A percentile compares a stretch with the other conserved stretches of the same genome.
Evolutionary conservation across 1,140 invertebrate genomes (phyloP).

Genomic region (Cherax quadricarinatus): DNA sequence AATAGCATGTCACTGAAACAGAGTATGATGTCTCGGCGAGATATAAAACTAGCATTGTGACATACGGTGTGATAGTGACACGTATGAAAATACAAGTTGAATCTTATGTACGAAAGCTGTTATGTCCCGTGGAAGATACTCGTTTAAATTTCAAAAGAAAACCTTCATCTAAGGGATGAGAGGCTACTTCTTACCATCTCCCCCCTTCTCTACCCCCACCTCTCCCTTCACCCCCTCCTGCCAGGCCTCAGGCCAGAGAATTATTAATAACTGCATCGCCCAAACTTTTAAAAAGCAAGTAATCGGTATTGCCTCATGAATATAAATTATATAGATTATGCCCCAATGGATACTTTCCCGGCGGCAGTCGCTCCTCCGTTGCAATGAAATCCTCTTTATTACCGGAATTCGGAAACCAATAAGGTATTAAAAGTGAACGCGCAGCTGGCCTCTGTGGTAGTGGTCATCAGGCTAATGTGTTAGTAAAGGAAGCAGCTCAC

Average conservation of each 20-base stretch:
- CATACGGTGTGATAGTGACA: too few species aligned
- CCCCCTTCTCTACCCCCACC: too few species aligned
- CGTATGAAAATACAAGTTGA: too few species aligned
- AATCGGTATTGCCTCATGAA: constrained; percentile 59
- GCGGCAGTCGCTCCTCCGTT: constrained; percentile 4
- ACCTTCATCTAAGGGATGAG: too few species aligned
- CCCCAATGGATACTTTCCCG: constrained; percentile 47
- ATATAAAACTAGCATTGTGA: too few species aligned
- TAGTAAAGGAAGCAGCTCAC: neutral
- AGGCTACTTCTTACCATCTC: too few species aligned
- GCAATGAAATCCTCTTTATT: constrained; percentile 38
- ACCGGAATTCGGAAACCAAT: constrained; percentile 54
- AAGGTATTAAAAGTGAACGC: constrained; percentile 21
- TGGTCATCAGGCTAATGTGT: constrained; percentile 2
- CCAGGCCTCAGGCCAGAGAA: constrained; percentile 1
- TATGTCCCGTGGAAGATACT: too few species aligned
- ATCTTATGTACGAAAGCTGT: too few species aligned
- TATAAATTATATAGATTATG: constrained; percentile 57
- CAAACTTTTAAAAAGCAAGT: constrained; percentile 51
- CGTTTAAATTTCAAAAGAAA: too few species aligned
- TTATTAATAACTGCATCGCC: constrained; percentile 55
- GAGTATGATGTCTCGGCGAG: too few species aligned
- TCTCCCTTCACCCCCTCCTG: too few species aligned
- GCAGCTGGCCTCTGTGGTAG: neutral
- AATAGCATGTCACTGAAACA: too few species aligned